Conservation (phyloP, 2,888 invertebrate species). For the Caenorhabditis sp. region DNA sequence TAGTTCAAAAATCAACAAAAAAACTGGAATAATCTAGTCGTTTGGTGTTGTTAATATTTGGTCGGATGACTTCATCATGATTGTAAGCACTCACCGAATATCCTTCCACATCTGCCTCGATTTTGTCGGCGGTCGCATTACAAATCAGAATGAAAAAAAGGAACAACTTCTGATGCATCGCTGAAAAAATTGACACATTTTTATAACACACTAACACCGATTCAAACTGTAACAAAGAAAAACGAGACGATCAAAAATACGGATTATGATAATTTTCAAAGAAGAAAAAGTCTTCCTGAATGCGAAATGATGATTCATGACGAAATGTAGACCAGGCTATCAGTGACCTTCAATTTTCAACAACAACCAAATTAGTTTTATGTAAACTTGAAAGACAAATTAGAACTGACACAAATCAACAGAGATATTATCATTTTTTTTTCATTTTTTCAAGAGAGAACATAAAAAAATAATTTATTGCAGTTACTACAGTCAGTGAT, state of each 20-base stretch:
- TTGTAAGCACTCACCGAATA: conserved; percentile 14
- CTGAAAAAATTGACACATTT: conserved; percentile 3
- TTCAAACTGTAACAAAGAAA: neutral
- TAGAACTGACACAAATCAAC: too few relatives aligned
- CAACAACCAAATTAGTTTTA: neutral
- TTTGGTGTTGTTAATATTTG: conserved; percentile 13
- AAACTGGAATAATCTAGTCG: neutral
- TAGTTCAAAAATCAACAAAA: conserved; percentile 1
- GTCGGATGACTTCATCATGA: neutral
- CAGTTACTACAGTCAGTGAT: too few relatives aligned
- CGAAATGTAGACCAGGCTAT: too few relatives aligned
- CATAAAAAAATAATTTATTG: too few relatives aligned
- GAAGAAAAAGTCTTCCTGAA: neutral
- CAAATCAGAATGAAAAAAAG: conserved; percentile 26
- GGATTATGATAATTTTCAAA: neutral
- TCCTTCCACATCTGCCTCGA: conserved; percentile 21
- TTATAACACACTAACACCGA: neutral
- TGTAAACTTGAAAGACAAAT: too few relatives aligned
- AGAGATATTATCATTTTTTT: too few relatives aligned
- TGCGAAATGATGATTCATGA: neutral
- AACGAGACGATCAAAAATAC: neutral
- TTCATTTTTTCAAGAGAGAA: too few relatives aligned
- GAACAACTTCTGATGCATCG: conserved; percentile 18
- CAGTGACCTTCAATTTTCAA: too few relatives aligned
- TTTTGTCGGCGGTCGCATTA: conserved; percentile 28